A percentile compares a stretch with the other conserved stretches of the same genome.
These are phyloP conservation scores for Sipha flava DNA, from an alignment of 1,140 invertebrate genomes.

Conservation along the genomic window DNA sequence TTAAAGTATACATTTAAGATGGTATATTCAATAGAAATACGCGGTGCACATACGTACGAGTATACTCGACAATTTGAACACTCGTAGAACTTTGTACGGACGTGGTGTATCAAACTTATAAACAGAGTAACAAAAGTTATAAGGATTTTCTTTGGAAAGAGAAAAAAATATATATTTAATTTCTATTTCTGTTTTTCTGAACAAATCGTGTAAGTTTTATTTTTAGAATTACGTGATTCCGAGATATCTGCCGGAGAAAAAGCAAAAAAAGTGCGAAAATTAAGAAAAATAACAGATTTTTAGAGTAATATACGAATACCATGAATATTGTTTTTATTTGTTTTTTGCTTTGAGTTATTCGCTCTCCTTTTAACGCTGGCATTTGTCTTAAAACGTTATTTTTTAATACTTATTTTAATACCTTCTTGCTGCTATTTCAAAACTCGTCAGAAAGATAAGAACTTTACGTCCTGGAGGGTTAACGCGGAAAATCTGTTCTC, in stretches of 20 bases:
- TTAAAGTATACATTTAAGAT: no score
- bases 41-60: not conserved
- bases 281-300: not conserved
- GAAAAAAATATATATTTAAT: not conserved
- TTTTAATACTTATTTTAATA: not conserved
- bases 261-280: not conserved
- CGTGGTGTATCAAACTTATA: not conserved
- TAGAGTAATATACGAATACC: not conserved
- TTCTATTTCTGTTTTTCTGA: not conserved
- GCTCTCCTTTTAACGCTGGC: not conserved
- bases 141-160: not conserved
- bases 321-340: not conserved
- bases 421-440: not conserved
- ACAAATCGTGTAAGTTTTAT: not conserved
- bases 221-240: not conserved
- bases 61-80: not conserved
- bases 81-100: not conserved
- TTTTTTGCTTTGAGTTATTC: not conserved
- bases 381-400: not conserved
- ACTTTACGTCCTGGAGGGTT: not conserved
- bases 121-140: not conserved
- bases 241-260: not conserved
- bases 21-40: no score
- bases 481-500: not conserved
- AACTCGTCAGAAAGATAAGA: not conserved